These are phyloP conservation scores for Sula dactylatra DNA, from an alignment of 2,113 vertebrate genomes.

Conservation along the genomic window DNA sequence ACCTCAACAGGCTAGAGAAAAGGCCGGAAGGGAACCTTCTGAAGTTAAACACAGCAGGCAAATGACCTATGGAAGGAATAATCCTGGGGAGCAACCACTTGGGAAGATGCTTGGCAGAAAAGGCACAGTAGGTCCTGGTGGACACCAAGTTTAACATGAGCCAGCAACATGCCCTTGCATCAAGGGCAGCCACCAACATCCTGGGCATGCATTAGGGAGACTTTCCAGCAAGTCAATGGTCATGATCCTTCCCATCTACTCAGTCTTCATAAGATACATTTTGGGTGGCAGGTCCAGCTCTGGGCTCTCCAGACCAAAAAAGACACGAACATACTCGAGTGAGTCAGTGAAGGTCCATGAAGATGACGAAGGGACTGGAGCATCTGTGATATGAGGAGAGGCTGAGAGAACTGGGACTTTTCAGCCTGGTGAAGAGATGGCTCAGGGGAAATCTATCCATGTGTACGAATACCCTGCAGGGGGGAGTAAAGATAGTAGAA, in stretches of 20 bases:
- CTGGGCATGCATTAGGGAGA: neutral
- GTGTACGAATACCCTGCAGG: neutral
- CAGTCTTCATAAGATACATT: neutral
- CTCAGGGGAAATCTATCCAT: neutral
- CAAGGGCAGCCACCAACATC: neutral
- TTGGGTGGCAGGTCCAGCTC: neutral
- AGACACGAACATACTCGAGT: neutral
- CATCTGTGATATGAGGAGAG: neutral
- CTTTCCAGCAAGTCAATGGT: neutral
- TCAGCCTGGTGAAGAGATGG: neutral
- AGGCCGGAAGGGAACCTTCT: neutral
- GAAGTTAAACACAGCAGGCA: neutral
- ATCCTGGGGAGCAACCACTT: neutral
- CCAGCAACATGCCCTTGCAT: neutral
- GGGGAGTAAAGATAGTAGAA: neutral
- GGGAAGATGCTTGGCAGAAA: neutral
- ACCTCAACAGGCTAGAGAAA: neutral
- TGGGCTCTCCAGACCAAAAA: neutral
- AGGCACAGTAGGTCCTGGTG: neutral
- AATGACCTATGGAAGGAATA: neutral
- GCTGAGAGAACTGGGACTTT: neutral
- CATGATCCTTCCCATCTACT: neutral
- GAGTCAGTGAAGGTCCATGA: neutral
- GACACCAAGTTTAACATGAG: neutral
- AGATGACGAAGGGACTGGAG: neutral